Percentiles rank a stretch among this genome's conserved stretches.
phyloP scores from a whole-genome alignment of 1,140 invertebrate species.

The Goniozus legneri region DNA sequence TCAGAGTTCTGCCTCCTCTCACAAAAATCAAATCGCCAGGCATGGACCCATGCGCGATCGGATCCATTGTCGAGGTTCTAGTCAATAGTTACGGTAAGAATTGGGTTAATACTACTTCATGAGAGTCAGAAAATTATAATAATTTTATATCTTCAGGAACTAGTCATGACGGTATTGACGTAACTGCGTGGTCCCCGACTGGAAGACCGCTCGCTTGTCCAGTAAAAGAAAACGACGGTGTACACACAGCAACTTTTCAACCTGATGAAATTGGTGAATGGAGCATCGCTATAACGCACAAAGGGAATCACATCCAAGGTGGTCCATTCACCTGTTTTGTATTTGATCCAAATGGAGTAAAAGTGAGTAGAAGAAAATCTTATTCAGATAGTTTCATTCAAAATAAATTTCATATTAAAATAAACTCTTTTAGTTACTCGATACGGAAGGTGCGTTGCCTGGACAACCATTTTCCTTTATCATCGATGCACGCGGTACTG shows the following conservation, averaged over 20 bases:
- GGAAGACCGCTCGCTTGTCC: conserved; percentile 74
- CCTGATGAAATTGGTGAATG: conserved; percentile 96
- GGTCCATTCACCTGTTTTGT: conserved; percentile 97
- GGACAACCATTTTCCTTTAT: conserved; percentile 78
- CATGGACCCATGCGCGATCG: conserved; percentile 91
- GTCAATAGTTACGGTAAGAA: conserved; percentile 76
- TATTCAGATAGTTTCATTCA: too few relatives aligned
- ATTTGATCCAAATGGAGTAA: conserved; percentile 89
- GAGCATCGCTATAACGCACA: conserved; percentile 93
- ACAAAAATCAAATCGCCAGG: conserved; percentile 83
- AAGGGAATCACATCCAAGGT: conserved; percentile 92
- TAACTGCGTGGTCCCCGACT: conserved; percentile 85
- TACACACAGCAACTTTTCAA: conserved; percentile 91
- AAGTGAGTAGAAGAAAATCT: too few relatives aligned
- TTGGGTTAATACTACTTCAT: conserved; percentile 4
- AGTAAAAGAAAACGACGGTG: conserved; percentile 72
- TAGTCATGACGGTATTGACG: conserved; percentile 77
- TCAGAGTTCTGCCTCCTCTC: conserved; percentile 81
- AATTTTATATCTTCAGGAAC: conserved; percentile 62
- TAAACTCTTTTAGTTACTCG: conserved; percentile 56
- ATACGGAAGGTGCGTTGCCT: conserved; percentile 74
- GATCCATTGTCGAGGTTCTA: conserved; percentile 91
- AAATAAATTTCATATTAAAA: too few relatives aligned
- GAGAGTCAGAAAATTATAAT: conserved; percentile 4
- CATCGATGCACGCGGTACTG: conserved; percentile 77